Percentiles rank a stretch among this genome's conserved stretches.
Conservation (phyloP, 92 coral and sea anemone genomes). For the Paramuricea clavata region DNA sequence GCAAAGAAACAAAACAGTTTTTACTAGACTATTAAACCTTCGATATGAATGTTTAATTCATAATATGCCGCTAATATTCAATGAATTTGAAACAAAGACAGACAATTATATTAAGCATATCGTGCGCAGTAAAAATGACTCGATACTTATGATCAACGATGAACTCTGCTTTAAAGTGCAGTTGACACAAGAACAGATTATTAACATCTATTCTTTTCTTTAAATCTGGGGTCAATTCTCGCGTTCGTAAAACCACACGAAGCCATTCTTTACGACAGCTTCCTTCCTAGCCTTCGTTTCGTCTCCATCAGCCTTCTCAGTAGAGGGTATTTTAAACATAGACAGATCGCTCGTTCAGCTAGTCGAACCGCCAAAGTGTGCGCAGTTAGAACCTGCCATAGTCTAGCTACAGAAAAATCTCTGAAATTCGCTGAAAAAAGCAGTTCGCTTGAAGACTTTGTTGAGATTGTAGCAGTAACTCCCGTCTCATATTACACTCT, state of each 20-base stretch:
- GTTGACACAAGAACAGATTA: conserved; percentile 23
- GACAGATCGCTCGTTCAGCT: conserved; percentile 22
- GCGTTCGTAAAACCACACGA: conserved; percentile 28
- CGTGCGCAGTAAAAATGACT: conserved; percentile 7
- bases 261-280: conserved; percentile 27
- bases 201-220: conserved; percentile 17
- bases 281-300: conserved; percentile 9
- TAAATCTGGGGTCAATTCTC: conserved; percentile 30
- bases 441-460: neutral
- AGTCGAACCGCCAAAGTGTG: conserved; percentile 33
- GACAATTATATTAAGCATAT: neutral
- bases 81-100: neutral
- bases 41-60: neutral
- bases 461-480: neutral
- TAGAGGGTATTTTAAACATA: conserved; percentile 14
- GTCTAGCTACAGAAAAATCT: neutral
- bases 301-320: conserved; percentile 21
- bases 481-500: neutral
- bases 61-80: neutral
- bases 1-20: neutral
- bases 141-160: conserved; percentile 29
- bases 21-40: neutral
- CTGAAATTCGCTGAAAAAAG: neutral
- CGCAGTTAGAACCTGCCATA: conserved; percentile 28
- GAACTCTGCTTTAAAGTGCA: conserved; percentile 23